Conservation (phyloP, 2,113 vertebrate species). For the Phaethon lepturus region DNA sequence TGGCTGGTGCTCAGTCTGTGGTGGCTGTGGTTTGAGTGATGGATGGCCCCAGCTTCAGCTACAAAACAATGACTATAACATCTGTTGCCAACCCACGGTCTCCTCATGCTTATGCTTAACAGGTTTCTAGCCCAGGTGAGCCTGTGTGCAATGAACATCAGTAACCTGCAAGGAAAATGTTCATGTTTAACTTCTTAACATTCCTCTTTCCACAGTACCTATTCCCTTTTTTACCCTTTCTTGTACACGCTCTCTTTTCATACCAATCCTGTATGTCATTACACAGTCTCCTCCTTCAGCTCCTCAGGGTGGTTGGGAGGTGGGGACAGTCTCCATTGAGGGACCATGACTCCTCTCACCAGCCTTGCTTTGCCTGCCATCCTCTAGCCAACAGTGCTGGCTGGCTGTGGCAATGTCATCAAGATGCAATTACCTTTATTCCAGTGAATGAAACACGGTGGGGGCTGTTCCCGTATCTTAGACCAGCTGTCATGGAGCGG, state of each 20-base stretch:
- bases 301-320: neutral
- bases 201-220: neutral
- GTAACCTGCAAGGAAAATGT: neutral
- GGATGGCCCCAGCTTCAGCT: neutral
- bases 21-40: neutral
- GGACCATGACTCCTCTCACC: neutral
- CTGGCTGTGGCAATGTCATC: neutral
- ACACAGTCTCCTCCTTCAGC: neutral
- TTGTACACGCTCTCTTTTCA: neutral
- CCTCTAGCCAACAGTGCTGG: neutral
- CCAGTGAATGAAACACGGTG: neutral
- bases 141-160: accelerated
- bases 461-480: neutral
- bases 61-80: neutral
- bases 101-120: neutral
- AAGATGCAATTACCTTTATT: neutral
- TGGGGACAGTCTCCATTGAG: neutral
- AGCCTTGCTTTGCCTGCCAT: neutral
- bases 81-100: neutral
- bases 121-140: neutral
- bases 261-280: neutral
- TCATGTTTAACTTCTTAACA: neutral
- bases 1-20: neutral
- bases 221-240: neutral
- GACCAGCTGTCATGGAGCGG: neutral